Conservation (phyloP, 2,888 invertebrate species). For the Patella ulyssiponensis region DNA sequence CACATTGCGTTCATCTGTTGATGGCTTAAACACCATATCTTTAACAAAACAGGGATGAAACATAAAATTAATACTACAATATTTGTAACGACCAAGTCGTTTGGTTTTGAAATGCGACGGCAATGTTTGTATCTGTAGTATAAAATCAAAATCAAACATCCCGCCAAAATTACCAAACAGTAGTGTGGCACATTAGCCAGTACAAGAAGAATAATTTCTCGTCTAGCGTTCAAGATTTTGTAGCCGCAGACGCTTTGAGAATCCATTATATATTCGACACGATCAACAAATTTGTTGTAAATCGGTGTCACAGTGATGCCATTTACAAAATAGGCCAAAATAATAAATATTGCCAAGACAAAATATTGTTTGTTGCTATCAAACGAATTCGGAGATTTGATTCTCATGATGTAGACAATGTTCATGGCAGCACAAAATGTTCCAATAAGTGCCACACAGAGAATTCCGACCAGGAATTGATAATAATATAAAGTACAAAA, state of each 20-base stretch:
- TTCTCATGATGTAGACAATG: not conserved
- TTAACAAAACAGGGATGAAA: not conserved
- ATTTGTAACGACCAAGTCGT: not conserved
- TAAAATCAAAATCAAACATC: not conserved
- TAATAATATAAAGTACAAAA: not conserved
- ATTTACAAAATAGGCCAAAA: constrained; percentile 1
- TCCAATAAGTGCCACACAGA: not conserved
- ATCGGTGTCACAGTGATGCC: not conserved
- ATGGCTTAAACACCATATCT: not conserved
- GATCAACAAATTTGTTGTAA: not conserved
- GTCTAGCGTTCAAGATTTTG: not conserved
- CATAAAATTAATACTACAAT: not conserved
- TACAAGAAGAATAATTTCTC: not conserved
- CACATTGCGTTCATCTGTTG: no score
- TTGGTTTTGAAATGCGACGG: not conserved
- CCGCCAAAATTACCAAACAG: not conserved
- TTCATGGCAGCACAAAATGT: not conserved
- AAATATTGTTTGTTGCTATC: not conserved
- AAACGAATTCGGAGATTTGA: not conserved
- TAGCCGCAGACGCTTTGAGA: not conserved
- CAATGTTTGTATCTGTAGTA: not conserved
- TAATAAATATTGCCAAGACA: not conserved
- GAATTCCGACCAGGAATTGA: not conserved
- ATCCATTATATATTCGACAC: not conserved
- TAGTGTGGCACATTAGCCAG: not conserved